phyloP scores from a whole-genome alignment of 1,140 invertebrate species.

The Psix sp. region DNA sequence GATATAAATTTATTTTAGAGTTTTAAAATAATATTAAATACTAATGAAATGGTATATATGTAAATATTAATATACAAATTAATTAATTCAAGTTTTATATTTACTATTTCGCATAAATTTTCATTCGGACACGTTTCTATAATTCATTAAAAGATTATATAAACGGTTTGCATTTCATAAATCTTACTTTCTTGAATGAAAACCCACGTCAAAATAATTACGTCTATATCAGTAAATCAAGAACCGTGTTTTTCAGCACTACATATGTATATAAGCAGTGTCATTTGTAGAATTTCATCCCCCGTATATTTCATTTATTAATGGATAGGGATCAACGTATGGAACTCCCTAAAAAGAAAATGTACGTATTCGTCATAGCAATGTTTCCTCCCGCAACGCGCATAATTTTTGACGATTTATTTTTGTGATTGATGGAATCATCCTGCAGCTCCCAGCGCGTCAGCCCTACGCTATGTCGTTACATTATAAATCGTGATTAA shows the following conservation, averaged over 20 bases:
- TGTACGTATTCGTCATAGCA: constrained; percentile 3
- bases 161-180: constrained; percentile 1
- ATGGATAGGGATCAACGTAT: constrained; percentile 16
- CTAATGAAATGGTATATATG: no score
- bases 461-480: constrained; percentile 12
- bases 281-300: constrained; percentile 22
- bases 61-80: no score
- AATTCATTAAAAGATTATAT: no score
- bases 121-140: no score
- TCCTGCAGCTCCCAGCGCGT: constrained; percentile 5
- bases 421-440: constrained; percentile 14
- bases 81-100: no score
- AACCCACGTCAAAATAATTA: constrained; percentile 1
- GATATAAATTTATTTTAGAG: no score
- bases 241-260: not conserved
- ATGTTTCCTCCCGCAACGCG: not conserved
- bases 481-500: constrained; percentile 13
- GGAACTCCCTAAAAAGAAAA: constrained; percentile 21
- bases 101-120: no score
- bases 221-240: constrained; percentile 12
- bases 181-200: no score
- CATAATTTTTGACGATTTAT: constrained; percentile 8
- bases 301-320: constrained; percentile 49
- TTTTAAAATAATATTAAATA: no score
- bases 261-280: constrained; percentile 16